These are phyloP conservation scores for Myrmecobius fasciatus DNA, from an alignment of 2,113 vertebrate genomes.

Conservation along the genomic window DNA sequence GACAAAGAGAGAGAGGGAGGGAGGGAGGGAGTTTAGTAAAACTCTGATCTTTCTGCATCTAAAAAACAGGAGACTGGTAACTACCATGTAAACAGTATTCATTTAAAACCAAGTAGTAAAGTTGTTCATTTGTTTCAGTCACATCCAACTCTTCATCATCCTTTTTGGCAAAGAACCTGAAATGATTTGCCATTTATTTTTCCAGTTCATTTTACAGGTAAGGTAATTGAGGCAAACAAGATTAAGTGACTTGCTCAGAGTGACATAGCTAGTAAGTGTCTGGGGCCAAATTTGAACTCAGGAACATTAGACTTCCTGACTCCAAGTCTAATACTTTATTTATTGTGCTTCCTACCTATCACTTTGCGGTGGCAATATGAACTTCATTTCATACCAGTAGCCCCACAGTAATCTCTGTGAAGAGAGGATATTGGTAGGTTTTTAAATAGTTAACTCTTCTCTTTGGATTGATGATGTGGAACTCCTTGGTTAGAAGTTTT, in stretches of 20 bases:
- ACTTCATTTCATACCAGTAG: neutral
- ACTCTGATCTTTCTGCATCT: neutral
- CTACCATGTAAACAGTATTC: neutral
- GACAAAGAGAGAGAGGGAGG: too few species aligned
- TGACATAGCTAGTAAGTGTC: neutral
- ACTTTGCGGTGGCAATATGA: neutral
- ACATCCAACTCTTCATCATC: neutral
- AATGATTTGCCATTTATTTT: neutral
- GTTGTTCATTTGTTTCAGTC: neutral
- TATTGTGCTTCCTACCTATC: neutral
- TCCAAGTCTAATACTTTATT: neutral
- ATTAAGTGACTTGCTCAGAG: neutral
- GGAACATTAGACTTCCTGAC: neutral
- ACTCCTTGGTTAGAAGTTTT: neutral
- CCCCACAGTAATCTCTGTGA: neutral
- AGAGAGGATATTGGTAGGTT: neutral
- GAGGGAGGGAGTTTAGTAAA: neutral
- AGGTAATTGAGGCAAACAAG: neutral
- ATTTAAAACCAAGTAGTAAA: neutral
- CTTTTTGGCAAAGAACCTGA: neutral
- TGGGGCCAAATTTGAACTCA: neutral
- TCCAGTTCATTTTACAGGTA: neutral
- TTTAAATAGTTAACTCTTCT: neutral
- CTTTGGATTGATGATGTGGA: neutral
- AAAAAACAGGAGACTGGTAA: neutral